Conservation (phyloP, 2,888 invertebrate genomes). For the Pyrochroa serraticornis region DNA sequence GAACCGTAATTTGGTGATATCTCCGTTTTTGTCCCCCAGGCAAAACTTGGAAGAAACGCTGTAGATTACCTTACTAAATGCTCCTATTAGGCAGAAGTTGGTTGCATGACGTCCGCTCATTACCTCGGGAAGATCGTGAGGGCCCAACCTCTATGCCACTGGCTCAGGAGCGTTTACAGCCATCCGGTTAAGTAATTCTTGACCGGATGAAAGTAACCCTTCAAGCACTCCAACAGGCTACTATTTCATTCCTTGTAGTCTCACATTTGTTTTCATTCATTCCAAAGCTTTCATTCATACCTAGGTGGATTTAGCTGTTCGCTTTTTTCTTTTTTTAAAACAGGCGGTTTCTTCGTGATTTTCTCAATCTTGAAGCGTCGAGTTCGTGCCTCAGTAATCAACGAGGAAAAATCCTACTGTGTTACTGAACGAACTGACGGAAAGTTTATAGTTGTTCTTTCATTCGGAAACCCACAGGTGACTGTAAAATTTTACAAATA, state of each 20-base stretch:
- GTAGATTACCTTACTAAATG: slow-evolving; percentile 34
- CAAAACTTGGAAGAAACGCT: slow-evolving; percentile 7
- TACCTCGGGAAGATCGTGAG: slow-evolving; percentile 36
- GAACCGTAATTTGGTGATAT: slow-evolving; percentile 15
- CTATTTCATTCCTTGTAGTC: slow-evolving; percentile 5
- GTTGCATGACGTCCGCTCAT: slow-evolving; percentile 37
- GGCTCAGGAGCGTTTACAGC: slow-evolving; percentile 34
- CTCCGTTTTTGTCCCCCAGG: background rate
- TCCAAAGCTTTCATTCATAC: slow-evolving; percentile 17
- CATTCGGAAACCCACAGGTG: background rate
- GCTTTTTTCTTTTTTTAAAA: background rate
- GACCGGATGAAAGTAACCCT: slow-evolving; percentile 21
- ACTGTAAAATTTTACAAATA: too few species aligned
- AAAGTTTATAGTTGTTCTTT: background rate
- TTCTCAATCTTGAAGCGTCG: too few species aligned
- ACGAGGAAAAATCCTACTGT: background rate
- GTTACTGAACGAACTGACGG: background rate
- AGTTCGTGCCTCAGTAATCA: background rate
- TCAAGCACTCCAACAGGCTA: slow-evolving; percentile 6
- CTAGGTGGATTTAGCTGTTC: background rate
- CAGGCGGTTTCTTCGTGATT: too few species aligned
- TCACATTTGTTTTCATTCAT: slow-evolving; percentile 21
- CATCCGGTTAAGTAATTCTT: slow-evolving; percentile 27
- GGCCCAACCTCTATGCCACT: slow-evolving; percentile 36
- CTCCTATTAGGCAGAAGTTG: slow-evolving; percentile 34